Conservation (phyloP, 2,888 invertebrate genomes). For the Caenorhabditis angaria region DNA sequence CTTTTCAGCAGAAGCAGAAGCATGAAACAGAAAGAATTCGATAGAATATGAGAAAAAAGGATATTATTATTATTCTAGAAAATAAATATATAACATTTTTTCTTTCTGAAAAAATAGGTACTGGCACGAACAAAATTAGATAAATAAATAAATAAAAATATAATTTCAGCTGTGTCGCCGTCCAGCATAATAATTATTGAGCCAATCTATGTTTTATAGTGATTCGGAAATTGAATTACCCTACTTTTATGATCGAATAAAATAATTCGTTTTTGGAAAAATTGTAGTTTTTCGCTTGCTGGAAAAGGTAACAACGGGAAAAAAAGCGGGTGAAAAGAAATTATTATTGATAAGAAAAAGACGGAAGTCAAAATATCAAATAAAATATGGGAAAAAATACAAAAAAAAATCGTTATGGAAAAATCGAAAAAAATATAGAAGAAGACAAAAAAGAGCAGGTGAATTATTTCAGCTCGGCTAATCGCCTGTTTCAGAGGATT, state of each 20-base stretch:
- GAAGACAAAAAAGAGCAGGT: neutral
- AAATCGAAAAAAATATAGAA: neutral
- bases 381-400: neutral
- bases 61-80: neutral
- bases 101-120: neutral
- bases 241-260: constrained; percentile 1
- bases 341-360: neutral
- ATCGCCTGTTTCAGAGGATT: neutral
- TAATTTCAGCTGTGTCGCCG: neutral
- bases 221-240: constrained; percentile 4
- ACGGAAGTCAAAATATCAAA: neutral
- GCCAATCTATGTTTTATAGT: neutral
- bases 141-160: neutral
- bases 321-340: neutral
- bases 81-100: no score
- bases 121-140: neutral
- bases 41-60: neutral
- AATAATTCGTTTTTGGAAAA: neutral
- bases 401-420: neutral
- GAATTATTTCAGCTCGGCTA: neutral
- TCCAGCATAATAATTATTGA: neutral
- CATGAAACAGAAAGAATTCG: neutral
- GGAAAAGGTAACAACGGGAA: neutral
- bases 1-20: neutral
- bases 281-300: neutral